These are phyloP conservation scores for Phenacoccus solenopsis DNA, from an alignment of 1,140 invertebrate genomes.

Conservation along the genomic window DNA sequence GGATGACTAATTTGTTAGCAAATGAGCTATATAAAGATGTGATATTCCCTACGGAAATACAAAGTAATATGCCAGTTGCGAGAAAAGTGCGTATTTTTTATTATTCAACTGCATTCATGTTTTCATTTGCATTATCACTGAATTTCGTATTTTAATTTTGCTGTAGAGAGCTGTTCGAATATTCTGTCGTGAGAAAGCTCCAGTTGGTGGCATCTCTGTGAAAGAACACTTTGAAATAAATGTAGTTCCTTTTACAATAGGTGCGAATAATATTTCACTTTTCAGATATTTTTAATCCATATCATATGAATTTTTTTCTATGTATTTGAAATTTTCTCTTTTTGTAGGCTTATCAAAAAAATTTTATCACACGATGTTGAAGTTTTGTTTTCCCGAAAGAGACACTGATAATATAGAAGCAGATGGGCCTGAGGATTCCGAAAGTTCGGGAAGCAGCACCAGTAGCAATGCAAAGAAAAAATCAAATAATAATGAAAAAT, in stretches of 20 bases:
- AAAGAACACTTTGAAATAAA: slow-evolving; percentile 98
- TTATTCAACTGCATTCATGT: slow-evolving; percentile 11
- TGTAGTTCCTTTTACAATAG: slow-evolving; percentile 82
- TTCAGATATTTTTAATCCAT: slow-evolving; percentile 14
- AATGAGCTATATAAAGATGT: slow-evolving; percentile 92
- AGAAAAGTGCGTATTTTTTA: slow-evolving; percentile 40
- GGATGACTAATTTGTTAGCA: slow-evolving; percentile 87
- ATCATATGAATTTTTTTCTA: slow-evolving; percentile 3
- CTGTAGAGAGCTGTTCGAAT: slow-evolving; percentile 61
- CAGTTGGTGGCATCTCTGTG: slow-evolving; percentile 92
- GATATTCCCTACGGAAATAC: slow-evolving; percentile 70
- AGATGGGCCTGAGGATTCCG: slow-evolving; percentile 38
- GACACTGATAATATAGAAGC: slow-evolving; percentile 72
- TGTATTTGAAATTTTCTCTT: slow-evolving; percentile 21
- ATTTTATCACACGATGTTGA: slow-evolving; percentile 94
- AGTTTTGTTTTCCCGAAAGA: slow-evolving; percentile 97
- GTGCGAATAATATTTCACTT: slow-evolving; percentile 36
- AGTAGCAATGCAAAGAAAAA: slow-evolving; percentile 33
- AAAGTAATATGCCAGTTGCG: slow-evolving; percentile 79
- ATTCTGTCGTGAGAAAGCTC: slow-evolving; percentile 78
- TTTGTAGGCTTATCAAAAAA: slow-evolving; percentile 77
- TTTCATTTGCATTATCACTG: background rate
- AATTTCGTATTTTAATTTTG: background rate
- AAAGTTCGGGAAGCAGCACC: slow-evolving; percentile 40
- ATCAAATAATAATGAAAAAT: slow-evolving; percentile 37